Percentiles rank a stretch among this genome's conserved stretches.
Evolutionary conservation across 1,140 invertebrate species (phyloP).

Genomic region (Formica exsecta): DNA sequence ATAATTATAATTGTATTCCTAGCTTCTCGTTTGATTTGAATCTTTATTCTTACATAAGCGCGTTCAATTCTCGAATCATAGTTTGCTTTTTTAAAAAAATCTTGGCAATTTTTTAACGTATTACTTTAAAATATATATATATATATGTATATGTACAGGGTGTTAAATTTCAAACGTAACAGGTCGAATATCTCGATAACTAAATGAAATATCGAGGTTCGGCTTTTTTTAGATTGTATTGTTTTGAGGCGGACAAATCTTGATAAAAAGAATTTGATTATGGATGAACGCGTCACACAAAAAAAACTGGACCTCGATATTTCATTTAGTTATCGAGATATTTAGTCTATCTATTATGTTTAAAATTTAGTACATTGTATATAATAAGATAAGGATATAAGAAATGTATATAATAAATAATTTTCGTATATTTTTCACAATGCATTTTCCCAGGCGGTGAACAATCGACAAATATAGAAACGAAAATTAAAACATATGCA

Average conservation of each 20-base stretch:
- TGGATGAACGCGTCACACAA: too few species aligned
- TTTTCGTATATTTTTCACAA: neutral
- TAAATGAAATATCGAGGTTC: too few species aligned
- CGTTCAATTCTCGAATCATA: neutral
- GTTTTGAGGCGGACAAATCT: too few species aligned
- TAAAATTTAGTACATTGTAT: too few species aligned
- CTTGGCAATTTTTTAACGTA: neutral
- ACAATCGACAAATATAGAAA: neutral
- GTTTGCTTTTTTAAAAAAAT: neutral
- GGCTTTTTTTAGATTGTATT: too few species aligned
- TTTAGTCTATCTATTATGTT: too few species aligned
- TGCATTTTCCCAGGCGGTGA: neutral
- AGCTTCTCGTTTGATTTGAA: neutral
- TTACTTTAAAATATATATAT: neutral
- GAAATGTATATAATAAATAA: constrained; percentile 1
- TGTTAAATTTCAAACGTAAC: too few species aligned
- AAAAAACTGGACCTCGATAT: too few species aligned
- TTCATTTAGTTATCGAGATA: too few species aligned
- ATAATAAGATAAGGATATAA: neutral
- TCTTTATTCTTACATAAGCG: neutral
- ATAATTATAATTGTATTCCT: neutral
- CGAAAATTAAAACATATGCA: neutral
- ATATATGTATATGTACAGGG: too few species aligned
- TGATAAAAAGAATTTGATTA: too few species aligned
- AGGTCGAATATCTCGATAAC: too few species aligned